phyloP scores from a whole-genome alignment of 2,113 vertebrate species.

The Pachycephala philippinensis region DNA sequence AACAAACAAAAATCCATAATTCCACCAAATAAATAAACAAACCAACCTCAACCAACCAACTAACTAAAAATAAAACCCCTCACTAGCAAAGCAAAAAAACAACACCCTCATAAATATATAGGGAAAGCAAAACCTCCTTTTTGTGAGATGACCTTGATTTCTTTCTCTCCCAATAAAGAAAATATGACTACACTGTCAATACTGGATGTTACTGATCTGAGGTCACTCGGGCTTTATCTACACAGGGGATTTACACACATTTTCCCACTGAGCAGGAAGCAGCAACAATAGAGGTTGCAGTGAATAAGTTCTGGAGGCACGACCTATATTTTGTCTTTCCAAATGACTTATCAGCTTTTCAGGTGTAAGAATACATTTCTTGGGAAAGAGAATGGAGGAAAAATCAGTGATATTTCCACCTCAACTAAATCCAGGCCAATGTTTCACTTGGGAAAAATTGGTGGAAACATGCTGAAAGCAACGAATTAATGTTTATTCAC shows the following conservation, averaged over 20 bases:
- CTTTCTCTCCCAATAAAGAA: not conserved
- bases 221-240: not conserved
- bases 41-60: not conserved
- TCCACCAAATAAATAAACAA: not conserved
- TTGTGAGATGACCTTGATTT: not conserved
- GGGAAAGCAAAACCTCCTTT: not conserved
- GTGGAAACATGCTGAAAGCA: not conserved
- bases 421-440: not conserved
- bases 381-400: not conserved
- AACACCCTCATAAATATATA: not conserved
- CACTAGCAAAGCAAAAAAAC: not conserved
- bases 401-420: not conserved
- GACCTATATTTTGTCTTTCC: not conserved
- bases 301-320: not conserved
- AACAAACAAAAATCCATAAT: not conserved
- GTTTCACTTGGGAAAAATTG: conserved; percentile 3
- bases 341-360: not conserved
- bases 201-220: not conserved
- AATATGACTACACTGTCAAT: not conserved
- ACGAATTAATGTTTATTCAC: conserved; percentile 8
- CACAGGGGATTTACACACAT: not conserved
- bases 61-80: not conserved
- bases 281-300: not conserved
- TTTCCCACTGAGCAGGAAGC: not conserved
- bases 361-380: not conserved